Conservation (phyloP, 2,888 invertebrate species). For the Pollenia labialis region DNA sequence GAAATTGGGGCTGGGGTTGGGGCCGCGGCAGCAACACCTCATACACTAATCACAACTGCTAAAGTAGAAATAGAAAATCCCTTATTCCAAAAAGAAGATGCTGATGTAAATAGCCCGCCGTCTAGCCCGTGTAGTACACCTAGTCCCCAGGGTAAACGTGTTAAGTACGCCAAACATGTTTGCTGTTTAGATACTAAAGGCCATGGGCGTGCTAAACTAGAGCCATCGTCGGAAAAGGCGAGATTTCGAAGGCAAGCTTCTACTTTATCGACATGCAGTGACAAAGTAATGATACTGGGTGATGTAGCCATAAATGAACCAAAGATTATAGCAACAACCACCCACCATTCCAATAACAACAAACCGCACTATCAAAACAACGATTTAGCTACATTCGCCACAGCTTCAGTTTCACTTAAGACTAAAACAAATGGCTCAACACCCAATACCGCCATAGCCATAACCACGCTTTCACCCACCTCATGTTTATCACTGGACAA, state of each 20-base stretch:
- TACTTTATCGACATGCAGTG: slow-evolving; percentile 77
- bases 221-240: slow-evolving; percentile 60
- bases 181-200: slow-evolving; percentile 20
- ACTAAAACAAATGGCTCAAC: slow-evolving; percentile 85
- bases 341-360: slow-evolving; percentile 51
- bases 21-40: slow-evolving; percentile 35
- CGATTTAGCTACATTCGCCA: slow-evolving; percentile 80
- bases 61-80: slow-evolving; percentile 50
- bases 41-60: slow-evolving; percentile 45
- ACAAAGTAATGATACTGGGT: slow-evolving; percentile 81
- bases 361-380: slow-evolving; percentile 68
- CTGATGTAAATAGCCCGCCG: slow-evolving; percentile 58
- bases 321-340: slow-evolving; percentile 66
- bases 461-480: slow-evolving; percentile 74
- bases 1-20: neutral
- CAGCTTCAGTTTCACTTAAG: slow-evolving; percentile 40
- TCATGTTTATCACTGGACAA: slow-evolving; percentile 73
- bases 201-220: slow-evolving; percentile 39
- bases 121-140: slow-evolving; percentile 55
- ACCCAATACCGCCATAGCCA: slow-evolving; percentile 79
- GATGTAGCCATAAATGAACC: slow-evolving; percentile 73
- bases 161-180: slow-evolving; percentile 52
- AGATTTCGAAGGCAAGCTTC: slow-evolving; percentile 76
- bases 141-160: slow-evolving; percentile 55
- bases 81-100: slow-evolving; percentile 15